Evolutionary conservation across 2,888 invertebrate species (phyloP).

Genomic region (Caradrina clavipalpis): DNA sequence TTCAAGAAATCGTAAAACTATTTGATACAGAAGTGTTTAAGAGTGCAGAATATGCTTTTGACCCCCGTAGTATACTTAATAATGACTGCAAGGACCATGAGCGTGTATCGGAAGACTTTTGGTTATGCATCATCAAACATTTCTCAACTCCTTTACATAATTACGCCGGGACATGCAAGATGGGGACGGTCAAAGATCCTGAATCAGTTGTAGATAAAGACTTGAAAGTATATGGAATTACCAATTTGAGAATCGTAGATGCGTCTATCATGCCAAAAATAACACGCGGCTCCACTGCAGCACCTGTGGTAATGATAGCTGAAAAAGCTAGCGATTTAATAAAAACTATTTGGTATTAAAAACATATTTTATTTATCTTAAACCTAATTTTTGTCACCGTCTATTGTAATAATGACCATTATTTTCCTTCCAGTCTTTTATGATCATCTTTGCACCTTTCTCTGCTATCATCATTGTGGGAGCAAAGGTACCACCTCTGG

Average conservation of each 20-base stretch:
- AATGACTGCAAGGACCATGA: constrained; percentile 85
- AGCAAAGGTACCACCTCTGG: constrained; percentile 82
- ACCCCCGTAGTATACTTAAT: constrained; percentile 81
- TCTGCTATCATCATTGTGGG: constrained; percentile 89
- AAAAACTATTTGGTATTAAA: constrained; percentile 86
- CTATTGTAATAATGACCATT: constrained; percentile 79
- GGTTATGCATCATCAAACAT: constrained; percentile 86
- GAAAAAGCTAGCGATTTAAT: constrained; percentile 88
- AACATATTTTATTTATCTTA: constrained; percentile 72
- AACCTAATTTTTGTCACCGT: constrained; percentile 63
- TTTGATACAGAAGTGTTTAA: constrained; percentile 88
- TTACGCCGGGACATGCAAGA: constrained; percentile 87
- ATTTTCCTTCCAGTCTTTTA: constrained; percentile 87
- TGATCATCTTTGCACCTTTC: constrained; percentile 84
- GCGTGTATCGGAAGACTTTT: constrained; percentile 83
- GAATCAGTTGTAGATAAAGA: constrained; percentile 84
- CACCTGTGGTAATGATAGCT: constrained; percentile 88
- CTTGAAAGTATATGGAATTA: constrained; percentile 81
- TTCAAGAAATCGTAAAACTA: constrained; percentile 82
- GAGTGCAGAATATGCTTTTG: constrained; percentile 82
- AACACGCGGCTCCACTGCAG: constrained; percentile 85
- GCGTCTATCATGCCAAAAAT: constrained; percentile 87
- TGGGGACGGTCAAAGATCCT: constrained; percentile 82
- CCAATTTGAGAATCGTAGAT: constrained; percentile 84
- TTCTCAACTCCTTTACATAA: constrained; percentile 87